Evolutionary conservation across 2,888 invertebrate species (phyloP).

Genomic region (Papilio protenor): DNA sequence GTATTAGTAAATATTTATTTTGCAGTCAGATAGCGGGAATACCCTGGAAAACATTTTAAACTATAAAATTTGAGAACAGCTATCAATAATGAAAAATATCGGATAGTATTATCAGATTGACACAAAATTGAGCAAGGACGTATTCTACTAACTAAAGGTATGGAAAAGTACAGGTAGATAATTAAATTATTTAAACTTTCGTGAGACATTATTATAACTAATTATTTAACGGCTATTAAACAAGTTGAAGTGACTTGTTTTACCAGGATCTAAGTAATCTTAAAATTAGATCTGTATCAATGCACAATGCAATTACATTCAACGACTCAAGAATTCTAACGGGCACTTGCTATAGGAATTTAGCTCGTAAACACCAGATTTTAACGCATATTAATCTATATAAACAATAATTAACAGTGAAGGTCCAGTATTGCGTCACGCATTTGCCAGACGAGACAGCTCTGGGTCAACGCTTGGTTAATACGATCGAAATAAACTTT

Average conservation of each 20-base stretch:
- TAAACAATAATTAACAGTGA: slow-evolving; percentile 40
- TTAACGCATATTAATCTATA: slow-evolving; percentile 39
- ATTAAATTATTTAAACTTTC: too few species aligned
- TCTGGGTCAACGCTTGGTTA: slow-evolving; percentile 41
- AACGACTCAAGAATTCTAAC: neutral
- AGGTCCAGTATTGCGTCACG: slow-evolving; percentile 42
- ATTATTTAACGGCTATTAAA: too few species aligned
- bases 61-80: neutral
- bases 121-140: slow-evolving; percentile 37
- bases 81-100: slow-evolving; percentile 8
- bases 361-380: slow-evolving; percentile 30
- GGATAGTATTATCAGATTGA: slow-evolving; percentile 31
- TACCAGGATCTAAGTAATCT: neutral
- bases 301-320: slow-evolving; percentile 2
- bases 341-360: slow-evolving; percentile 21
- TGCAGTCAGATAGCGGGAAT: slow-evolving; percentile 28
- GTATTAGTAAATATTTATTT: too few species aligned
- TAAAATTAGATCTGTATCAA: too few species aligned
- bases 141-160: neutral
- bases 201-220: too few species aligned
- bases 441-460: slow-evolving; percentile 36
- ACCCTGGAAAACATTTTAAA: neutral
- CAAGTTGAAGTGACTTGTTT: too few species aligned
- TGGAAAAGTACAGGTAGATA: slow-evolving; percentile 10
- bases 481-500: slow-evolving; percentile 44